These are phyloP conservation scores for Mormyrus lacerda DNA, from an alignment of 2,113 vertebrate genomes.

Conservation along the genomic window DNA sequence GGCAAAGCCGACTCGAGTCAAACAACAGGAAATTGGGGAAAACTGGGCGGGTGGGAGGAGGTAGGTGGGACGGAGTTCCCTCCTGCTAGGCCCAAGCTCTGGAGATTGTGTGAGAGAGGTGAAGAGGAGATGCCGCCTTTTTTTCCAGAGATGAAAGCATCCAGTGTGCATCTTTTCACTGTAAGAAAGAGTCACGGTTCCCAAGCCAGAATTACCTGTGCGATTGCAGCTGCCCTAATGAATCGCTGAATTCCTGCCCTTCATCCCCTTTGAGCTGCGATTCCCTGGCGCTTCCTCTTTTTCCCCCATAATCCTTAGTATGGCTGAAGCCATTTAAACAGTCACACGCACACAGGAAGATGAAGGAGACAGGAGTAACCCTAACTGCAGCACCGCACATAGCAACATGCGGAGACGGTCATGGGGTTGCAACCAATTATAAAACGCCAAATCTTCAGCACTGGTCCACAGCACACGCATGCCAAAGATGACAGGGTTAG, in stretches of 20 bases:
- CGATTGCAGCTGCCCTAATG: background rate
- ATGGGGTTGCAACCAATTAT: background rate
- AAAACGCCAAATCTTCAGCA: background rate
- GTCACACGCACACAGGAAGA: background rate
- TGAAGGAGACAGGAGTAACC: background rate
- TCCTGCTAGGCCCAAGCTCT: background rate
- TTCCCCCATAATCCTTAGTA: background rate
- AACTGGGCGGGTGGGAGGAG: background rate
- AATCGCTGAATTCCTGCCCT: background rate
- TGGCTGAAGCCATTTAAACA: background rate
- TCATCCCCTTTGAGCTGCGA: background rate
- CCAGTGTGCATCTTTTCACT: background rate
- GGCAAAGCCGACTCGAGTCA: background rate
- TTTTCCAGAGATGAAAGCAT: background rate
- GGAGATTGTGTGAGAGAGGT: background rate
- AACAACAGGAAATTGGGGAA: conserved; percentile 16
- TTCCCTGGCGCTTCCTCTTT: background rate
- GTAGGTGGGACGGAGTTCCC: background rate
- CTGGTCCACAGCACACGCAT: background rate
- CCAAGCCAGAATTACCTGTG: background rate
- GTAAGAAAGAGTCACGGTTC: background rate
- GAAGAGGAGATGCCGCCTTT: background rate
- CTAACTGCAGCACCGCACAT: background rate
- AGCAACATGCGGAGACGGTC: background rate
- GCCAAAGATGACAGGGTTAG: background rate